Evolutionary conservation across 35 echinoderm and acorn worm species (phyloP), one percentile per base, ranked within the genome.

Genomic region (Nesometra sesokonis): DNA sequence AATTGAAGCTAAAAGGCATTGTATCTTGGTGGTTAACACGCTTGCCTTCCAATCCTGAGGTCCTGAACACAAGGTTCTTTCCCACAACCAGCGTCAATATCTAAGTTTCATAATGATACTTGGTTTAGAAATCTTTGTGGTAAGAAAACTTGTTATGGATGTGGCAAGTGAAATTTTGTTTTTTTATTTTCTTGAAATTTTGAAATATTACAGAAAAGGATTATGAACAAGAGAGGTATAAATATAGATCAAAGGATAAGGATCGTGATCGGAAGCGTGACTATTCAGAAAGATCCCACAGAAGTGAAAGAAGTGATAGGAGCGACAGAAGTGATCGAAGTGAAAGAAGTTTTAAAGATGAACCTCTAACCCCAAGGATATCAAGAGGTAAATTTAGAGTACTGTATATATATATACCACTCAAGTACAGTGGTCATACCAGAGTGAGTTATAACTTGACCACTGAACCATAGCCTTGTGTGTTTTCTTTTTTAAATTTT

Each of bases 291-390:
- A 43, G 39, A 15, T 43, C 39, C 5, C 57, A 90, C 29, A 29
- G 46, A 2, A 83, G 77, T 47, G 82, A 88, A 90, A 78, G 86
- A 21, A 82, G 84, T 77, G 83, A 89, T 0, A 85, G 90, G 13
- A 84, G 80, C 89, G 78, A 81, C 32, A 89, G 90, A 31, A 93
- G 85, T 82, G 34, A 91, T 27, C 77, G 84, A 39, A 85, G 91
- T 79, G 85, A 85, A 15, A 83, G 86, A 32, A 92, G 87, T 89
- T 88, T 43, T 30, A 87, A 87, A 77, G 86, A 93, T 47, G 94
- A 97, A 77, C 84, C 80, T n/a, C 80, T 57, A 47, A 97, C 94
- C n/a, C 94, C 94, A 84, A 80, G 94, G 32, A 92, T 95, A 47
- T 95, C 93, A 46, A 95, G 90, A 95, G 32, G 35, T 34, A 81